Percentiles rank a stretch among this genome's conserved stretches.
Evolutionary conservation across 2,888 invertebrate genomes (phyloP).

Genomic region (Seira musarum): DNA sequence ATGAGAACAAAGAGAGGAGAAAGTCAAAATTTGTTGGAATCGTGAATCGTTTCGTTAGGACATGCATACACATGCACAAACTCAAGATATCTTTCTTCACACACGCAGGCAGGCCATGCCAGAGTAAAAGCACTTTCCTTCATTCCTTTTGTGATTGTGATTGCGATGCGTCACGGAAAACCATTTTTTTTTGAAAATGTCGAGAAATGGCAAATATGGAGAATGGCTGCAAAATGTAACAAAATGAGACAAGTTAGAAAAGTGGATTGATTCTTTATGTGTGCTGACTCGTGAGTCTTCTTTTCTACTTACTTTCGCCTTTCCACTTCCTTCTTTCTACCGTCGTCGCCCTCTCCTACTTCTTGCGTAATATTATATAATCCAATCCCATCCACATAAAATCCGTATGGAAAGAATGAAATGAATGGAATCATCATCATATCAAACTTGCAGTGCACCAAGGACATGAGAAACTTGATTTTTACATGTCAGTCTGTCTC

Average conservation of each 20-base stretch:
- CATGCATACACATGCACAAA: constrained; percentile 5
- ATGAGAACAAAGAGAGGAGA: constrained; percentile 33
- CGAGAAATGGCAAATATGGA: constrained; percentile 18
- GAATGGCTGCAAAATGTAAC: constrained; percentile 24
- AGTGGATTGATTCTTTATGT: constrained; percentile 43
- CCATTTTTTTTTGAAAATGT: constrained; percentile 5
- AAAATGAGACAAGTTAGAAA: constrained; percentile 46
- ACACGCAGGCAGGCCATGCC: no score
- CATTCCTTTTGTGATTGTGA: not conserved
- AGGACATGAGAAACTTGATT: no score
- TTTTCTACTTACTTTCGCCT: no score
- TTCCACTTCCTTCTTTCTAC: not conserved
- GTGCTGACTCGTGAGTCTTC: constrained; percentile 19
- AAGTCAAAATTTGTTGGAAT: constrained; percentile 53
- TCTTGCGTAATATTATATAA: not conserved
- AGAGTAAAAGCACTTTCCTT: not conserved
- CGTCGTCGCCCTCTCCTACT: not conserved
- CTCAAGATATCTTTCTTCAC: constrained; percentile 14
- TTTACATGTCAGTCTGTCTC: no score
- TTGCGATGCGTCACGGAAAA: constrained; percentile 10
- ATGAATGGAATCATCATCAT: no score
- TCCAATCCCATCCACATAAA: not conserved
- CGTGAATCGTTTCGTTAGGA: constrained; percentile 1
- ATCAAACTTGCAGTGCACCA: no score
- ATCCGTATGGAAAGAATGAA: not conserved